phyloP scores from a whole-genome alignment of 1,140 invertebrate species.

The Adoxophyes honmai region DNA sequence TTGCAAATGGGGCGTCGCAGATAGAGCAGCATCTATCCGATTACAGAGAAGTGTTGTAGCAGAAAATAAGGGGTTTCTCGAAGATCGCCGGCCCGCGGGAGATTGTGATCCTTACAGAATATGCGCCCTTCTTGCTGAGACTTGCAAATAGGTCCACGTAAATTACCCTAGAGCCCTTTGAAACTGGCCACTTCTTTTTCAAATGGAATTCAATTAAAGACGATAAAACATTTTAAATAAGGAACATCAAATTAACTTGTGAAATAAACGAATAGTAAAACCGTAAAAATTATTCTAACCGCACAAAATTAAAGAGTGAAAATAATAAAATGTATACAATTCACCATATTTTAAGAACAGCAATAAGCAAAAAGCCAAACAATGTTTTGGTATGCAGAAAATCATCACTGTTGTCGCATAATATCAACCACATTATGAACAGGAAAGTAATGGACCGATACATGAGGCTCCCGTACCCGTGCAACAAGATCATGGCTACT shows the following conservation, averaged over 20 bases:
- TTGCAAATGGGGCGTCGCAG: slow-evolving; percentile 85
- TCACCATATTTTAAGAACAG: slow-evolving; percentile 9
- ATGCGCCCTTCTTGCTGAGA: slow-evolving; percentile 81
- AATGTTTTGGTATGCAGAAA: slow-evolving; percentile 27
- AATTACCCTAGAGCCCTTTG: too few species aligned
- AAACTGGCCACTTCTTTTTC: too few species aligned
- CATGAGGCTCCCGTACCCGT: slow-evolving; percentile 82
- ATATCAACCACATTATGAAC: slow-evolving; percentile 59
- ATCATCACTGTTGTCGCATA: slow-evolving; percentile 48
- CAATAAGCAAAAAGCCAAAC: slow-evolving; percentile 12
- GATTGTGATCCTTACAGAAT: slow-evolving; percentile 95
- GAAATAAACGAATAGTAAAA: too few species aligned
- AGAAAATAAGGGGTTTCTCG: slow-evolving; percentile 92
- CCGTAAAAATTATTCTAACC: not conserved
- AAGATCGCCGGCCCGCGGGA: slow-evolving; percentile 94
- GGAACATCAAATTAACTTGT: too few species aligned
- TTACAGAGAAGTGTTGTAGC: slow-evolving; percentile 88
- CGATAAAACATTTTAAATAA: not conserved
- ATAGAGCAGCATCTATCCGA: slow-evolving; percentile 86
- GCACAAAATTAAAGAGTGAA: slow-evolving; percentile 24
- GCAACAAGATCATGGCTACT: slow-evolving; percentile 84
- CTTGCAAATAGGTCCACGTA: slow-evolving; percentile 33
- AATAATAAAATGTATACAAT: slow-evolving; percentile 23
- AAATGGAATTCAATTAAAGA: not conserved
- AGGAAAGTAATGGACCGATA: slow-evolving; percentile 64